Conservation (phyloP, 2,888 invertebrate genomes). For the Lysandra bellargus region DNA sequence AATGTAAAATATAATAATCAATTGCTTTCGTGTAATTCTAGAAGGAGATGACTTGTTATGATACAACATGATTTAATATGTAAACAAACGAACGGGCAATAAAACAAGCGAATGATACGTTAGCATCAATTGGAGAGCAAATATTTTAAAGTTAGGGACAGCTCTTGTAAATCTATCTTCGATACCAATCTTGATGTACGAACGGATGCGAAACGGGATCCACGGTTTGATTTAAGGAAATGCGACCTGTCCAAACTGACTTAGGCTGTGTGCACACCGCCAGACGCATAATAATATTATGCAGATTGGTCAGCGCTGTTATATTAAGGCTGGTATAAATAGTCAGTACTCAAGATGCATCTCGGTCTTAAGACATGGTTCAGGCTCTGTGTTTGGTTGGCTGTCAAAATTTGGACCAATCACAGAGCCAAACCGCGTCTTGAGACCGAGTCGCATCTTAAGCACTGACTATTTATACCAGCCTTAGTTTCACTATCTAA, state of each 20-base stretch:
- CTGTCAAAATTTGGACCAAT: too few species aligned
- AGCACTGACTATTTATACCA: too few species aligned
- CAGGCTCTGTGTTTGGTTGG: too few species aligned
- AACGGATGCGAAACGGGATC: constrained; percentile 78
- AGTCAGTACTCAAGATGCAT: too few species aligned
- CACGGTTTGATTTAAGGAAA: constrained; percentile 74
- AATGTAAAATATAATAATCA: not conserved
- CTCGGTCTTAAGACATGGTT: too few species aligned
- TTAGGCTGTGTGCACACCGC: constrained; percentile 42
- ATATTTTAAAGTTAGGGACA: constrained; percentile 63
- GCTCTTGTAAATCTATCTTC: constrained; percentile 77
- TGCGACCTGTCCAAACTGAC: constrained; percentile 48
- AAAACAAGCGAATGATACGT: constrained; percentile 67
- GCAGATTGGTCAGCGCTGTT: not conserved
- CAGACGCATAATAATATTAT: not conserved
- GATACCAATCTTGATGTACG: constrained; percentile 80
- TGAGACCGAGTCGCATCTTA: too few species aligned
- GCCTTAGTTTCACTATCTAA: too few species aligned
- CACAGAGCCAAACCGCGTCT: too few species aligned
- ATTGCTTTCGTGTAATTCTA: not conserved
- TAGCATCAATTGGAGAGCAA: constrained; percentile 60
- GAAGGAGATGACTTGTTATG: not conserved
- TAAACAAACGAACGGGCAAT: constrained; percentile 39
- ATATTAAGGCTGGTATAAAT: too few species aligned
- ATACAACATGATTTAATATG: constrained; percentile 23